Evolutionary conservation across 2,797 vertebrate species (phyloP).

Genomic region (Pseudochirops cupreus): DNA sequence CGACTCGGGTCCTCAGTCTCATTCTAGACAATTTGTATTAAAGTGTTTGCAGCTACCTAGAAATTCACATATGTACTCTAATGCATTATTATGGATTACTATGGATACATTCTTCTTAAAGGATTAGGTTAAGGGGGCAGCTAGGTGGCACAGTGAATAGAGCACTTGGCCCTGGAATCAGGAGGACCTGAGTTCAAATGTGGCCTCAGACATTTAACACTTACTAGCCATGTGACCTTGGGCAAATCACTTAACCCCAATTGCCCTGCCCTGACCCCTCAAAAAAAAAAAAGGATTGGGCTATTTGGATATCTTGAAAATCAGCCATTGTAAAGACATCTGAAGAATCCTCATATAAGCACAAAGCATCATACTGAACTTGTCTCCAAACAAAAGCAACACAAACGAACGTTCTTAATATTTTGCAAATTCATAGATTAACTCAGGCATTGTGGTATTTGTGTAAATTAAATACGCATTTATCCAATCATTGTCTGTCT

Average conservation of each 20-base stretch:
- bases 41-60: slow-evolving; percentile 13
- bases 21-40: slow-evolving; percentile 5
- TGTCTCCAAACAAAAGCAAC: slow-evolving; percentile 6
- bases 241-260: no score
- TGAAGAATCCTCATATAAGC: neutral
- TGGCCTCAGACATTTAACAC: no score
- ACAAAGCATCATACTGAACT: neutral
- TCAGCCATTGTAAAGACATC: neutral
- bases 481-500: slow-evolving; percentile 18
- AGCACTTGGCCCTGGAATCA: no score
- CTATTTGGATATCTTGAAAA: neutral
- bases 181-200: no score
- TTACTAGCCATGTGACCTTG: no score
- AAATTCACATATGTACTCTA: neutral
- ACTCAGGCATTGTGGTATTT: slow-evolving; percentile 1
- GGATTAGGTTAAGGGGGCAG: neutral
- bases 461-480: neutral
- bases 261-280: no score
- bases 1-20: slow-evolving; percentile 18
- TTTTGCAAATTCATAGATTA: slow-evolving; percentile 22
- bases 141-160: no score
- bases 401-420: neutral
- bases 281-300: neutral
- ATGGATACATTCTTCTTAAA: slow-evolving; percentile 9
- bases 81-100: neutral